A percentile compares a stretch with the other conserved stretches of the same genome.
phyloP scores from a whole-genome alignment of 2,888 invertebrate genomes.

The Gerris lacustris region DNA sequence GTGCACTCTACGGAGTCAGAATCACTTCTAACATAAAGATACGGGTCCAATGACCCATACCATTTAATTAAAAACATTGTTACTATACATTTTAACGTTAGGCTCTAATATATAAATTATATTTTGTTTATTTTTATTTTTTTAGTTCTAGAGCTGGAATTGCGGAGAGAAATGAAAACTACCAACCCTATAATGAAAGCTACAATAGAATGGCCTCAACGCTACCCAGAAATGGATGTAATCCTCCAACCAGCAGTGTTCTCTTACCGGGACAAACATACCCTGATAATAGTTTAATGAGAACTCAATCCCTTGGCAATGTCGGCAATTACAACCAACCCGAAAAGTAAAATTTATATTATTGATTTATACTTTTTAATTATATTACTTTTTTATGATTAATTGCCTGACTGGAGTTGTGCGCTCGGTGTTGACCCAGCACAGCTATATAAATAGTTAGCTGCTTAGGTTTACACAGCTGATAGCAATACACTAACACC shows the following conservation, averaged over 20 bases:
- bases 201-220: conserved; percentile 21
- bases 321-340: conserved; percentile 36
- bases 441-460: too few species aligned
- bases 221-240: conserved; percentile 20
- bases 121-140: too few species aligned
- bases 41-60: too few species aligned
- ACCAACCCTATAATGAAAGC: conserved; percentile 8
- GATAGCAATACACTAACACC: too few species aligned
- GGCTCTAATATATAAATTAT: too few species aligned
- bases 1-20: too few species aligned
- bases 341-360: conserved; percentile 21
- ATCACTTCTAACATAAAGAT: too few species aligned
- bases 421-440: too few species aligned
- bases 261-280: conserved; percentile 37
- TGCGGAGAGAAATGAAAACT: background rate
- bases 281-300: conserved; percentile 38
- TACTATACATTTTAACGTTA: too few species aligned
- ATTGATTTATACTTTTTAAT: conserved; percentile 2
- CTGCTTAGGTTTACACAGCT: too few species aligned
- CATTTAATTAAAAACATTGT: too few species aligned
- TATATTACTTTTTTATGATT: conserved; percentile 4
- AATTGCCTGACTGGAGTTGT: too few species aligned
- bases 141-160: background rate
- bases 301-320: conserved; percentile 49
- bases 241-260: conserved; percentile 20